A percentile compares a stretch with the other conserved stretches of the same genome.
These are phyloP conservation scores for Eupithecia inturbata DNA, from an alignment of 2,888 invertebrate species.

Conservation along the genomic window DNA sequence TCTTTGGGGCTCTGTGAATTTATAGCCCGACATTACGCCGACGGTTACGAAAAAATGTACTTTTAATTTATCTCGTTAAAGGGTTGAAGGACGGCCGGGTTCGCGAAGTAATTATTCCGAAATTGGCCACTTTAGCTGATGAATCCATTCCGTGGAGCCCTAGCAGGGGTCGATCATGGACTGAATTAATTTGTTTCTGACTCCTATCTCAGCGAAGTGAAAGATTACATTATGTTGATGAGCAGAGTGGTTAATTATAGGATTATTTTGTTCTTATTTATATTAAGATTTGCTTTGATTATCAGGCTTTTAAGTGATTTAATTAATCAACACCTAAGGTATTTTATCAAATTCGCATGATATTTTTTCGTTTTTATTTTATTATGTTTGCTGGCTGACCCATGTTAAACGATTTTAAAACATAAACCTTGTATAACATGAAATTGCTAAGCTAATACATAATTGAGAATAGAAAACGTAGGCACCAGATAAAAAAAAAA, in stretches of 20 bases:
- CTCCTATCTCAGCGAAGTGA: constrained; percentile 72
- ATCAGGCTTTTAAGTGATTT: neutral
- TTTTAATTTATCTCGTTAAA: constrained; percentile 85
- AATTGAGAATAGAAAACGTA: too few relatives aligned
- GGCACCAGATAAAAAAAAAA: too few relatives aligned
- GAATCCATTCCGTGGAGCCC: constrained; percentile 78
- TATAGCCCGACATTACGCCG: constrained; percentile 78
- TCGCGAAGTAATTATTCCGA: constrained; percentile 83
- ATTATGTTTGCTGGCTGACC: too few relatives aligned
- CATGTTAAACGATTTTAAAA: too few relatives aligned
- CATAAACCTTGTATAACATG: too few relatives aligned
- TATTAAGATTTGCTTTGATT: neutral
- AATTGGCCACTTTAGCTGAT: constrained; percentile 84
- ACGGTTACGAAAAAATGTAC: constrained; percentile 83
- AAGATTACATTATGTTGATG: constrained; percentile 76
- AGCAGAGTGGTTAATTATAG: constrained; percentile 43
- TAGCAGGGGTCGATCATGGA: constrained; percentile 72
- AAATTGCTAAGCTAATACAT: too few relatives aligned
- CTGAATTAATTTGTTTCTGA: constrained; percentile 78
- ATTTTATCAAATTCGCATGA: neutral
- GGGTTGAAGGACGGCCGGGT: constrained; percentile 82
- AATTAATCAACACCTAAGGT: constrained; percentile 1
- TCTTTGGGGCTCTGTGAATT: constrained; percentile 83
- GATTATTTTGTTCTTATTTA: constrained; percentile 15
- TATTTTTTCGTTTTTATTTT: neutral